A percentile compares a stretch with the other conserved stretches of the same genome.
Evolutionary conservation across 2,113 vertebrate genomes (phyloP).

Genomic region (Melanostigma gelatinosum): DNA sequence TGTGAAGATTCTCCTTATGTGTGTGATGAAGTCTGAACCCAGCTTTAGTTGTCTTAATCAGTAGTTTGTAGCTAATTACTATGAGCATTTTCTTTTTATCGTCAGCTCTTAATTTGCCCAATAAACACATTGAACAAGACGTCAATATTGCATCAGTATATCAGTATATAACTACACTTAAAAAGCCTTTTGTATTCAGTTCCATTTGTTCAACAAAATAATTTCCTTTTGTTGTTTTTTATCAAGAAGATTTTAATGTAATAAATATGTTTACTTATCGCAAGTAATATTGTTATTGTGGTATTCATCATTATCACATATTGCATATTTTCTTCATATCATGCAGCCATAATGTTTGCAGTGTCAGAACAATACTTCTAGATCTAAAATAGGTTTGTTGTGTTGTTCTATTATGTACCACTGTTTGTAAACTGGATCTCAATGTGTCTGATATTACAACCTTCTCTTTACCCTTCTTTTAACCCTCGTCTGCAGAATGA

Average conservation of each 20-base stretch:
- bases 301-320: background rate
- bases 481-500: slow-evolving; percentile 85
- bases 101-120: no score
- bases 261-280: background rate
- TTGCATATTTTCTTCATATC: background rate
- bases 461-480: background rate
- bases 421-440: background rate
- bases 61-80: background rate
- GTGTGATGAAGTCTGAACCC: no score
- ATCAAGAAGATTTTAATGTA: background rate
- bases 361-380: background rate
- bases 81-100: no score
- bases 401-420: background rate
- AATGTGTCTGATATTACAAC: background rate
- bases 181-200: background rate
- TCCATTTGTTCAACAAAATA: background rate
- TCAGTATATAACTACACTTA: background rate
- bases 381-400: background rate
- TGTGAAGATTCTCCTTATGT: no score
- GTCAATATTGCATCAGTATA: background rate
- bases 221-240: background rate
- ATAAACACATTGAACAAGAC: background rate
- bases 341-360: background rate
- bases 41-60: background rate
- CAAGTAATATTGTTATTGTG: background rate